Evolutionary conservation across 2,888 invertebrate genomes (phyloP), one percentile per base, ranked within the genome.

Genomic region (Xanthia icteritia): DNA sequence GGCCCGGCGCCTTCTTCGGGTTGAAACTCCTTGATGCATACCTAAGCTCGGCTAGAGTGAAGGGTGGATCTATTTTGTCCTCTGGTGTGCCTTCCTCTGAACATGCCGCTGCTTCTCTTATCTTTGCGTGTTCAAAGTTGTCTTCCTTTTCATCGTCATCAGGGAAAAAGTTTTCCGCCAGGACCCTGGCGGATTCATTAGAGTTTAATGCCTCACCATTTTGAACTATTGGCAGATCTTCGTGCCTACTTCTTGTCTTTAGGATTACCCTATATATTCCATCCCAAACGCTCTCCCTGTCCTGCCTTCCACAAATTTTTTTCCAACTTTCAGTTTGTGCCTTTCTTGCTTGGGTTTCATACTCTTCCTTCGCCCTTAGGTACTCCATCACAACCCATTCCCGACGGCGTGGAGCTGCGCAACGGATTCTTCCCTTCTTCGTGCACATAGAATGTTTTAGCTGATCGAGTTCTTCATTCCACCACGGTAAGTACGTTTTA

Each of bases 351-450:
- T 63, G 36, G 3, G 2, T 15, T n/a, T 64, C 64, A n/a, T 64
- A 64, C n/a, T 39, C 63, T n/a, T 56, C 11, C 5, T 56, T 56
- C 5, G 56, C 56, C 2, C 11, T 56, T 11, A 56, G 56, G 13
- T n/a, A 56, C 13, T 39, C 39, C 63, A 15, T 64, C 64, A 64
- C 64, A 8, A 64, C 64, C 39, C 64, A 64, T 39, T 64, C 64
- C 15, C 39, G 39, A 15, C 64, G 64, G 6, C 64, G n/a, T 8
- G 64, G 64, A 5, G 64, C 64, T 23, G 64, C 64, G 15, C 64
- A 64, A n/a, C 64, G 39, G 23, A 64, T 39, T 64, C n/a, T 39
- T 15, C 64, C 8, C 36, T 64, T 64, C 39, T 64, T 39, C n/a
- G 64, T 64, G 23, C 56, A n/a, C 56, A n/a, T 56, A 2, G 23